These are phyloP conservation scores for Daphoenositta chrysoptera DNA, from an alignment of 2,113 vertebrate genomes.

Conservation along the genomic window DNA sequence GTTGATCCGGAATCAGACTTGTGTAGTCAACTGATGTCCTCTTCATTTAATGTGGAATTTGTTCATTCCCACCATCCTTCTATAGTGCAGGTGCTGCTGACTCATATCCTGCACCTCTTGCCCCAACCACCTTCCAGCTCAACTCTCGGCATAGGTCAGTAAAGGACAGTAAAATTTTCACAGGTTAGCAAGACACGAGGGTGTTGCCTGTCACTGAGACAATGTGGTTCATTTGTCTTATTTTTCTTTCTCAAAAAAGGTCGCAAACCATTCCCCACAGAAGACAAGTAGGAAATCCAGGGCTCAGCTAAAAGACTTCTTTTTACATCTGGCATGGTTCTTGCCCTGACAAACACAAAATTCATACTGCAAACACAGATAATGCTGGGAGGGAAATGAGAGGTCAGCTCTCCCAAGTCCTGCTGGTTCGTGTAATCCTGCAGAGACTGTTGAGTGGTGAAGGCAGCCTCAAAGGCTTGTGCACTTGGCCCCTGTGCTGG, in stretches of 20 bases:
- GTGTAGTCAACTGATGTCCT: background rate
- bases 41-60: background rate
- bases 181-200: constrained; percentile 42
- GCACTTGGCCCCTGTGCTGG: background rate
- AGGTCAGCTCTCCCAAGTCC: constrained; percentile 25
- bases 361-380: constrained; percentile 2
- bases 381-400: constrained; percentile 53
- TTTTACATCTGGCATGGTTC: constrained; percentile 59
- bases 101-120: constrained; percentile 50
- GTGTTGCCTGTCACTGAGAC: constrained; percentile 62
- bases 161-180: constrained; percentile 49
- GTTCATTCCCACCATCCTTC: background rate
- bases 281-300: constrained; percentile 68
- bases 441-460: constrained; percentile 23
- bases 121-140: background rate
- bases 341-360: constrained; percentile 48
- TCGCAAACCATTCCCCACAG: constrained; percentile 42
- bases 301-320: constrained; percentile 53
- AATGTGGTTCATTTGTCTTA: constrained; percentile 72
- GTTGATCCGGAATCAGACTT: background rate
- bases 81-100: constrained; percentile 50
- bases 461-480: background rate
- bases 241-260: constrained; percentile 72
- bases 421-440: background rate
- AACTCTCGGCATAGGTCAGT: constrained; percentile 17